Evolutionary conservation across 2,797 vertebrate genomes (phyloP).

Genomic region (Chloroceryle inda): DNA sequence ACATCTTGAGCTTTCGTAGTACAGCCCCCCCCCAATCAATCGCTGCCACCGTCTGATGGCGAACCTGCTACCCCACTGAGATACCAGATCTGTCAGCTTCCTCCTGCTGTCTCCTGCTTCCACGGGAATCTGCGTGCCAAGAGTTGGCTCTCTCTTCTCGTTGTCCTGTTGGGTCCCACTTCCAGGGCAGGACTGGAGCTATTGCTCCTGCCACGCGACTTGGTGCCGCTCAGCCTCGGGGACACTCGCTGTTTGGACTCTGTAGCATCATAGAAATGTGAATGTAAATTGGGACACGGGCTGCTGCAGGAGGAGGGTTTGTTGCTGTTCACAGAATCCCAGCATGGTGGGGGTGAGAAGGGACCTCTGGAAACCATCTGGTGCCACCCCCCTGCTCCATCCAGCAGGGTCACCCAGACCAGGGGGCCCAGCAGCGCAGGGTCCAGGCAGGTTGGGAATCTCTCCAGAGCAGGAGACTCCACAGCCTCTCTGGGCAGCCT

Average conservation of each 20-base stretch:
- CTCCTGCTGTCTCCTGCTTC: background rate
- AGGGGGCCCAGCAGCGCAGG: background rate
- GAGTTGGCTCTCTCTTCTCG: rapidly evolving
- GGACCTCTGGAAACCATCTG: background rate
- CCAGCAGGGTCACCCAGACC: background rate
- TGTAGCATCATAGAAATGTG: background rate
- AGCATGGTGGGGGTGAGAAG: background rate
- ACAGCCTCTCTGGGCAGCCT: background rate
- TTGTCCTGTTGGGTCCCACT: rapidly evolving
- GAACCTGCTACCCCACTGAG: background rate
- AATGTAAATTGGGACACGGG: background rate
- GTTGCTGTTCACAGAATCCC: background rate
- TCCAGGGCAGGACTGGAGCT: background rate
- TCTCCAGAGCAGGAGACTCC: background rate
- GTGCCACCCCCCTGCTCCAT: background rate
- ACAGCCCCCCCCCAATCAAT: background rate
- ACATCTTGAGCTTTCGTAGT: background rate
- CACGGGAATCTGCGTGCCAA: rapidly evolving
- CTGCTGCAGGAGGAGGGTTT: background rate
- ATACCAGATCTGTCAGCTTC: background rate
- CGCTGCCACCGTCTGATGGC: background rate
- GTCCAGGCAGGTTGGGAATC: background rate
- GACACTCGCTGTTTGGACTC: background rate
- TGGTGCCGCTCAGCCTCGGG: background rate
- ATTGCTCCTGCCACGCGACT: rapidly evolving